Conservation (phyloP, 2,797 vertebrate species). For the Sebastes oblongus region DNA sequence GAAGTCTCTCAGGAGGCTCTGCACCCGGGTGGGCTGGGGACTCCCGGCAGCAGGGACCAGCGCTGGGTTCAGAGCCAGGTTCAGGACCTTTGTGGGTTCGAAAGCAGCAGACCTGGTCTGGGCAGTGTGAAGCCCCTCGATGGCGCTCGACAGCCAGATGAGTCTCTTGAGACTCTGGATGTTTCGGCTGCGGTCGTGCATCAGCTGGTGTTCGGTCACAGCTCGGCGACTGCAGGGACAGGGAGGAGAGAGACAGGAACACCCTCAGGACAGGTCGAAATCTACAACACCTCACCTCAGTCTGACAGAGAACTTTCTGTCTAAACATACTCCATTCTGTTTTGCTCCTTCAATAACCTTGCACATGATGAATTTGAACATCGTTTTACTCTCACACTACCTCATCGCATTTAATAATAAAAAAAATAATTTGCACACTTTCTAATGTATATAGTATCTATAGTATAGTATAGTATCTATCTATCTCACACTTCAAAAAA, state of each 20-base stretch:
- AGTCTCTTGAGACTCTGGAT: slow-evolving; percentile 86
- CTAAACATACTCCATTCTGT: too few relatives aligned
- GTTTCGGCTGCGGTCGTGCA: slow-evolving; percentile 81
- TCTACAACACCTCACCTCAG: background rate
- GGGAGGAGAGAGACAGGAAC: background rate
- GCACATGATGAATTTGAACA: too few relatives aligned
- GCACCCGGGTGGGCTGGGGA: slow-evolving; percentile 33
- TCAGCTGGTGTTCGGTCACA: slow-evolving; percentile 83
- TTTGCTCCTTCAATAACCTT: too few relatives aligned
- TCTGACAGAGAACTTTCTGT: too few relatives aligned
- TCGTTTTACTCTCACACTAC: too few relatives aligned
- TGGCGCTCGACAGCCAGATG: slow-evolving; percentile 84
- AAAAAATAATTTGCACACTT: too few relatives aligned
- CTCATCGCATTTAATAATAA: too few relatives aligned
- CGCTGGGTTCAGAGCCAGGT: background rate
- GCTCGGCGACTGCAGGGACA: slow-evolving; percentile 69
- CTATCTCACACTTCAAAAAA: too few relatives aligned
- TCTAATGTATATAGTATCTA: too few relatives aligned
- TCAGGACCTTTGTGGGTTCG: slow-evolving; percentile 32
- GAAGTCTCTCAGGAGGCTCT: slow-evolving; percentile 74
- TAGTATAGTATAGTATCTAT: too few relatives aligned
- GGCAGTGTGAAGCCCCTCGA: slow-evolving; percentile 83
- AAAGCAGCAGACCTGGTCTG: slow-evolving; percentile 64
- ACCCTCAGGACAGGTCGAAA: background rate
- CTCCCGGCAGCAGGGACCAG: slow-evolving; percentile 38